Base-by-base conservation (phyloP, 2,797 vertebrate species). In the Chromobotia macracanthus region DNA sequence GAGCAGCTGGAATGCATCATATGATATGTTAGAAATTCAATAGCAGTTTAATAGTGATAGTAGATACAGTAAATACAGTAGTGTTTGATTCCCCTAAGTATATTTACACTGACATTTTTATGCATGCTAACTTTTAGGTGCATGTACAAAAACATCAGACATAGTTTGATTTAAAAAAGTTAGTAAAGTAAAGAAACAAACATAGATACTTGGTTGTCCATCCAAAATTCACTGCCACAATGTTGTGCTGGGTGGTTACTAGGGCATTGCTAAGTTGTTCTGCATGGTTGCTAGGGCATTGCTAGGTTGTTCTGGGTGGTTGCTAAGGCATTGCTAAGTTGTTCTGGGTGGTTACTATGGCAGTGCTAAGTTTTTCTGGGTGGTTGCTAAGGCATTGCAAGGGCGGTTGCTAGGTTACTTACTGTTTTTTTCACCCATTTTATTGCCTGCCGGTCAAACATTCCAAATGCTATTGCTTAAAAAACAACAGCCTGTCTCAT, bases 1-100 rank as follows among this genome's bases (percentile, higher is more conserved):
- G 93, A 90, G 97, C 97, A 84, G 96, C 97, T 99, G 91, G 38
- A 86, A 6, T 87, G 86, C 78, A 87, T n/a, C n/a, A 79, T 86
- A 63, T 3, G 38, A 67, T 68, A 28, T 9, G 18, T 23, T 31
- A 50, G 38, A 41, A 50, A 28, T 66, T 21, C 66, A 10, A n/a
- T 7, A 75, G 50, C 2, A 76, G 2, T 28, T 50, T 50, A 15
- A 50, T 15, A 41, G 38, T 41, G 1, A 41, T 1, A 41, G 25
- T 2, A 35, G 8, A n/a, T n/a, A n/a, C n/a, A n/a, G n/a, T n/a
- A n/a, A n/a, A n/a, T n/a, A n/a, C n/a, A n/a, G n/a, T n/a, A 58
- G 13, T 38, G 23, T 9, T 51, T 65, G 0, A 65, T 75, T 15
- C 19, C 28, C 18, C 21, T 3, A 61, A 35, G n/a, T 19, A 16